These are phyloP conservation scores for Crax fasciolata DNA, from an alignment of 2,797 vertebrate species.

Conservation along the genomic window DNA sequence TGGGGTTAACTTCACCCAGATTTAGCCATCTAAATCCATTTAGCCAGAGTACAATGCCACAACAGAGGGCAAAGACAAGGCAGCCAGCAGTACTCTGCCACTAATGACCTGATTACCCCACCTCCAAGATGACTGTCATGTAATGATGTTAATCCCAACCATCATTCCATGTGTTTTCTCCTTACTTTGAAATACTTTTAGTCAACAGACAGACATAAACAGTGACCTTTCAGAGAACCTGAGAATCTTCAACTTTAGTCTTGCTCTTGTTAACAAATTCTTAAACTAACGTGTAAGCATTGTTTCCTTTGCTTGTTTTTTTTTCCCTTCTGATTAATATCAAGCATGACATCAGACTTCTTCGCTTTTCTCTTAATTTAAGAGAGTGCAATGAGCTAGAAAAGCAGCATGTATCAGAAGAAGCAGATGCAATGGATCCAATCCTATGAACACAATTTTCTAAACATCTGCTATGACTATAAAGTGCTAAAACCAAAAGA, in stretches of 20 bases:
- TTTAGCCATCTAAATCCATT: not conserved
- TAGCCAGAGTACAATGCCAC: not conserved
- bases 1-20: not conserved
- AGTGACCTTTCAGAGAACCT: not conserved
- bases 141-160: not conserved
- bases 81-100: rapidly evolving
- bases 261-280: not conserved
- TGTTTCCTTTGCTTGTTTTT: not conserved
- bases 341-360: slow-evolving; percentile 25
- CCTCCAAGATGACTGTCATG: not conserved
- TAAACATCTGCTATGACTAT: slow-evolving; percentile 46
- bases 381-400: slow-evolving; percentile 44
- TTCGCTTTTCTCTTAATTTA: slow-evolving; percentile 58
- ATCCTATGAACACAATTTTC: slow-evolving; percentile 58
- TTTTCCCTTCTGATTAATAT: not conserved
- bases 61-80: not conserved
- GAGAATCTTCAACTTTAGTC: not conserved
- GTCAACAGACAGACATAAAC: not conserved
- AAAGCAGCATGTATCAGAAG: slow-evolving; percentile 27
- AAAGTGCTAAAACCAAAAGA: slow-evolving; percentile 14
- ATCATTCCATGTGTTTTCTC: not conserved
- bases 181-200: not conserved
- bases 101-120: not conserved
- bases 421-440: slow-evolving; percentile 60
- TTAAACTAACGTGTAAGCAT: not conserved